Conservation (phyloP, 2,797 vertebrate species). For the Chanos chanos region DNA sequence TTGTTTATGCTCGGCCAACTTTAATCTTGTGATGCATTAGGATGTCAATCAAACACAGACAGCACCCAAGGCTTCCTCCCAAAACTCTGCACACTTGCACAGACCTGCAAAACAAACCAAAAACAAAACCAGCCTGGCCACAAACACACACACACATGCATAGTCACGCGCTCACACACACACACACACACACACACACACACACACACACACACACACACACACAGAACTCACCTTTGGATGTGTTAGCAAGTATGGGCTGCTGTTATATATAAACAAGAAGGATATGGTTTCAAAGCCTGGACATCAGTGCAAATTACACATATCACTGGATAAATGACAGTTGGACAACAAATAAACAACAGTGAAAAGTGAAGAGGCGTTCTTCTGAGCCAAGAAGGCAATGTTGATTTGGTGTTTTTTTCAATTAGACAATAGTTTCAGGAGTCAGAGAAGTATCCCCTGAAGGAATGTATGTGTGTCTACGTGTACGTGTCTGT, state of each 20-base stretch:
- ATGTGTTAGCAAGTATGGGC: not conserved
- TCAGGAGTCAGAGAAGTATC: too few species aligned
- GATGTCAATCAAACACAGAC: conserved; percentile 66
- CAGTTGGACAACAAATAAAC: not conserved
- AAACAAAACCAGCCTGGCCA: conserved; percentile 34
- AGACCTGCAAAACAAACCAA: conserved; percentile 39
- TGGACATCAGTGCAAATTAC: not conserved
- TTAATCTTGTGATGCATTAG: conserved; percentile 61
- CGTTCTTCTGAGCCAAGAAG: too few species aligned
- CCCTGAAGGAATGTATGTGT: too few species aligned
- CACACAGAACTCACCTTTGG: not conserved
- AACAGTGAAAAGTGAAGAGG: not conserved
- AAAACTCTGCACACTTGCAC: conserved; percentile 41
- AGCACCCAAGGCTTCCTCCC: conserved; percentile 50
- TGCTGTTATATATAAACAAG: not conserved
- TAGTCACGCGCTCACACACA: conserved; percentile 1
- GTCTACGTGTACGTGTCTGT: too few species aligned
- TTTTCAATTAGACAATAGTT: too few species aligned
- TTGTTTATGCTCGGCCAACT: conserved; percentile 56
- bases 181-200: conserved; percentile 23
- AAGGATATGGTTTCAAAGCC: conserved; percentile 31
- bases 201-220: not conserved
- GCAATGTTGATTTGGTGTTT: too few species aligned
- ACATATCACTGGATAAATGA: not conserved
- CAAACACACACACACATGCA: conserved; percentile 20